A percentile compares a stretch with the other conserved stretches of the same genome.
Conservation (phyloP, 92 coral and sea anemone genomes). For the Nematostella vectensis region DNA sequence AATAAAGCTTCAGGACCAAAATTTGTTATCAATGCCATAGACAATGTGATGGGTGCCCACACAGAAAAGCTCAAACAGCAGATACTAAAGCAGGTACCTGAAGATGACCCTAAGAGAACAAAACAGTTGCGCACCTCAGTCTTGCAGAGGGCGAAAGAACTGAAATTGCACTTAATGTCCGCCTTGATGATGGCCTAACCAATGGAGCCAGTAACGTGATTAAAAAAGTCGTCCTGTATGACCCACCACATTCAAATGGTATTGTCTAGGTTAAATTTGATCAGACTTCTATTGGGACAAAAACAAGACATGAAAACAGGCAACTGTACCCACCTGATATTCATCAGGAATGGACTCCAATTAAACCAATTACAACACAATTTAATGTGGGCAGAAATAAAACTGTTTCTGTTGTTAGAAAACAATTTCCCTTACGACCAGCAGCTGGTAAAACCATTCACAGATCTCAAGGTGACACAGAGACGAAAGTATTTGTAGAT, state of each 20-base stretch:
- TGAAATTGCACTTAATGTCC: constrained; percentile 16
- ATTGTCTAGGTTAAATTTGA: constrained; percentile 22
- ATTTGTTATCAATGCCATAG: constrained; percentile 32
- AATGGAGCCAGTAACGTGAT: constrained; percentile 26
- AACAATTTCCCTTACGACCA: constrained; percentile 60
- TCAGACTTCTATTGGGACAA: constrained; percentile 19
- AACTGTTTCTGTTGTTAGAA: constrained; percentile 56
- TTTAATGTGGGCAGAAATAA: constrained; percentile 64
- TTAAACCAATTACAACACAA: constrained; percentile 55
- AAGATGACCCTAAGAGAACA: constrained; percentile 20
- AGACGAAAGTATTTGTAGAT: constrained; percentile 41
- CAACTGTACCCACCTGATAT: constrained; percentile 26
- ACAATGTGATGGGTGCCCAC: constrained; percentile 35
- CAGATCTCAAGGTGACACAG: constrained; percentile 63
- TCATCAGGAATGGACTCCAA: constrained; percentile 55
- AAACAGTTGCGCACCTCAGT: constrained; percentile 4
- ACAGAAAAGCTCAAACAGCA: constrained; percentile 25
- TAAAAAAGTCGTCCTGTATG: constrained; percentile 12
- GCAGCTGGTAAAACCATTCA: constrained; percentile 65
- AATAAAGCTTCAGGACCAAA: constrained; percentile 17
- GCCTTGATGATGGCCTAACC: constrained; percentile 22
- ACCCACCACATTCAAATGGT: constrained; percentile 3
- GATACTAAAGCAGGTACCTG: constrained; percentile 47
- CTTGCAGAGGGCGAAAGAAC: constrained; percentile 13
- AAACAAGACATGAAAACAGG: constrained; percentile 13